Conservation (phyloP, 2,888 invertebrate species). For the Cryptus viduatorius region DNA sequence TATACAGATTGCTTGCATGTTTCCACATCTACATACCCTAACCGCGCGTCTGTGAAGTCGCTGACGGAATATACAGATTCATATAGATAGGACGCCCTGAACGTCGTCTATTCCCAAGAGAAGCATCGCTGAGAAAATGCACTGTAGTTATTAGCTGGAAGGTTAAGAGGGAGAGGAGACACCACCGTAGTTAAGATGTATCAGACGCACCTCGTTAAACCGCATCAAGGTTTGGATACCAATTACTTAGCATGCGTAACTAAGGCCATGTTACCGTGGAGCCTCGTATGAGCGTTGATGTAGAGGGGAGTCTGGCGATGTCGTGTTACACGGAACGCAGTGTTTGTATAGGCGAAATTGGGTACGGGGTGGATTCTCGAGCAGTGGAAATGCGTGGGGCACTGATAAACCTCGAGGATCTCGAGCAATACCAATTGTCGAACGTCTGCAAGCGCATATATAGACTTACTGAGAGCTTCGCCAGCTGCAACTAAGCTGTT, state of each 20-base stretch:
- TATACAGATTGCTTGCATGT: not conserved
- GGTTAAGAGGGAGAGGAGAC: not conserved
- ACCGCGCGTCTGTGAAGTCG: not conserved
- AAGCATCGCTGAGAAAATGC: not conserved
- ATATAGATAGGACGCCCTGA: not conserved
- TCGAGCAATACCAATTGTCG: slow-evolving; percentile 56
- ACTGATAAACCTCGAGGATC: slow-evolving; percentile 36
- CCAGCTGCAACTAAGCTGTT: slow-evolving; percentile 42
- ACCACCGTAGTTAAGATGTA: slow-evolving; percentile 37
- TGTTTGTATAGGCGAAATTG: not conserved
- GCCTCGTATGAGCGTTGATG: slow-evolving; percentile 1
- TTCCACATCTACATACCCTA: not conserved
- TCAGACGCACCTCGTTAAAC: slow-evolving; percentile 67
- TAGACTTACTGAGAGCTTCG: slow-evolving; percentile 30
- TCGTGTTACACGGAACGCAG: slow-evolving; percentile 31
- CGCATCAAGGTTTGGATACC: slow-evolving; percentile 67
- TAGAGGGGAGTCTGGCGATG: slow-evolving; percentile 17
- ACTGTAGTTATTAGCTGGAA: not conserved
- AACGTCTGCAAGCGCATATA: not conserved
- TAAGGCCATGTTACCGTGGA: slow-evolving; percentile 29
- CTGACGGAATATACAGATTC: not conserved
- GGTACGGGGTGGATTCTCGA: slow-evolving; percentile 17
- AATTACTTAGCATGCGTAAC: slow-evolving; percentile 67
- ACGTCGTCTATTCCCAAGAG: not conserved
- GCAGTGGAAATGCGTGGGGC: slow-evolving; percentile 28